Evolutionary conservation across 2,113 vertebrate genomes (phyloP), one percentile per base, ranked within the genome.

Genomic region (Amazona guildingii): DNA sequence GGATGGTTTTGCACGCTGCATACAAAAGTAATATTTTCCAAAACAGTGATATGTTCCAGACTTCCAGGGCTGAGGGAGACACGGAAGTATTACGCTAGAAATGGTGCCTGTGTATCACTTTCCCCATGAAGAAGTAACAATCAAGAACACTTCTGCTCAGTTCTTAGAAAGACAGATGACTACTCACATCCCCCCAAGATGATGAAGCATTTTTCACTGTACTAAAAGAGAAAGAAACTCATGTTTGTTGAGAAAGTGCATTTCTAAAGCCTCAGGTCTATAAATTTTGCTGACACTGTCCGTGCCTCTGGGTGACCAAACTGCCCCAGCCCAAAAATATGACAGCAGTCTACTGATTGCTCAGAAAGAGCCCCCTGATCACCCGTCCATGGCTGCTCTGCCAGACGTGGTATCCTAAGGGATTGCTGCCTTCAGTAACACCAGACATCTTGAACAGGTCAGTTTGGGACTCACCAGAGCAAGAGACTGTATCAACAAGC

Each of bases 331-430:
- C 54, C 49, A 7, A 72, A 88, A 48, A 8, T 8, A 7, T 25
- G 17, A 37, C 39, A 33, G 43, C 49, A 31, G 54, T 33, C 33
- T 54, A 64, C 15, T 5, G 43, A 24, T 29, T 21, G 24, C 46
- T 87, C 33, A 64, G 54, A 41, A 72, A 64, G 10, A 54, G 21
- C 10, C 61, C n/a, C 10, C 29, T 63, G 19, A 52, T 46, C 17
- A 63, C 14, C 24, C 51, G 6, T 23, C 64, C 11, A 7, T 6
- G 21, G 31, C 39, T 5, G 1, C 54, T 64, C 59, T 76, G 55
- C 39, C 1, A 2, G 44, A 33, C 0, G 1, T 52, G 49, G 6
- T 3, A 24, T 48, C 84, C 35, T 7, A 1, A 70, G 31, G 64
- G 41, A 74, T 35, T 44, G 21, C 11, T 70, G 31, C 28, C 66